Evolutionary conservation across 2,113 vertebrate genomes (phyloP).

Genomic region (Lycocorax pyrrhopterus): DNA sequence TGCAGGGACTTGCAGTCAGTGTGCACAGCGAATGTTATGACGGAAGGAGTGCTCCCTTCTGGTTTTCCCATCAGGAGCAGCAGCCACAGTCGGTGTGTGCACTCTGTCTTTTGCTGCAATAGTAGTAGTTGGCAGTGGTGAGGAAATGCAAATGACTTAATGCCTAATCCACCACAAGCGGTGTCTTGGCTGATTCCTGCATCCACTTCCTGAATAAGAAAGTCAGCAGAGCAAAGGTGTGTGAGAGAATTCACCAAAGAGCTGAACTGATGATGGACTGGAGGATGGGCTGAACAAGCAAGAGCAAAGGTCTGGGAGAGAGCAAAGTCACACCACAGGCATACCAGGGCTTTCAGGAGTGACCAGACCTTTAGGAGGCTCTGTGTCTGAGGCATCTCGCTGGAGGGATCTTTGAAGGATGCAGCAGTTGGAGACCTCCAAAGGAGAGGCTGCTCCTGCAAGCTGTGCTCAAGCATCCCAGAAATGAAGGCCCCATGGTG

Average conservation of each 20-base stretch:
- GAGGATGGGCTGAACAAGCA: not conserved
- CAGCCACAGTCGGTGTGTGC: not conserved
- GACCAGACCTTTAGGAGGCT: not conserved
- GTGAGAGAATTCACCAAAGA: not conserved
- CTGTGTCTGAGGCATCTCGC: not conserved
- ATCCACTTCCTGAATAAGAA: not conserved
- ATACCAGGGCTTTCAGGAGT: not conserved
- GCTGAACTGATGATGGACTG: not conserved
- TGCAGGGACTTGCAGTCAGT: not conserved
- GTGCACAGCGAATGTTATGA: not conserved
- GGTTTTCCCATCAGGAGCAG: not conserved
- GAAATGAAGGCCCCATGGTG: not conserved
- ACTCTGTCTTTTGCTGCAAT: not conserved
- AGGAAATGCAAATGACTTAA: slow-evolving; percentile 23
- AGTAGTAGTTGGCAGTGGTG: not conserved
- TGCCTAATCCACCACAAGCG: not conserved
- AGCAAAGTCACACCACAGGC: not conserved
- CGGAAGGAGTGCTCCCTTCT: not conserved
- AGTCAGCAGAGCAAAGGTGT: not conserved
- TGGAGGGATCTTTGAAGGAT: not conserved
- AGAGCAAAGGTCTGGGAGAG: not conserved
- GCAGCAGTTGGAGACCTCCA: not conserved
- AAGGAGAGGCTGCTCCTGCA: not conserved
- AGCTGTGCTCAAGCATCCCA: not conserved
- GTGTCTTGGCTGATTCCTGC: not conserved